phyloP scores from a whole-genome alignment of 1,140 invertebrate species.

The Teleopsis dalmanni region DNA sequence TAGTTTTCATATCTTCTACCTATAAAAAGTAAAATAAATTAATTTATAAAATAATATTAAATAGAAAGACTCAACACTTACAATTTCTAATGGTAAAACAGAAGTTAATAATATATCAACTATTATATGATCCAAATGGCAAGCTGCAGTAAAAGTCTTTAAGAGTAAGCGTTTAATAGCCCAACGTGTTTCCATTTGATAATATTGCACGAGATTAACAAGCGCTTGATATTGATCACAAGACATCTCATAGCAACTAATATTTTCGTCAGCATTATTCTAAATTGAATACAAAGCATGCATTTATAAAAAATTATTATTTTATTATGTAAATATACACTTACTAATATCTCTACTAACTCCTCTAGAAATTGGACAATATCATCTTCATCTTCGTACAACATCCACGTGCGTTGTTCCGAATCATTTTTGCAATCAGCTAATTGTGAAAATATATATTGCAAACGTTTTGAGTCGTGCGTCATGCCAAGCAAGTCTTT shows the following conservation, averaged over 20 bases:
- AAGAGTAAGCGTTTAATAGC: slow-evolving; percentile 71
- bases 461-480: slow-evolving; percentile 70
- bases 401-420: slow-evolving; percentile 86
- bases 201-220: slow-evolving; percentile 74
- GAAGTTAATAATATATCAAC: slow-evolving; percentile 76
- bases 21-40: slow-evolving; percentile 7
- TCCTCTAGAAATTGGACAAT: slow-evolving; percentile 78
- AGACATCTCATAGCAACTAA: slow-evolving; percentile 68
- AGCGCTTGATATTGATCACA: slow-evolving; percentile 69
- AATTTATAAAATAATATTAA: not conserved
- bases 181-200: slow-evolving; percentile 87
- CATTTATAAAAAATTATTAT: not conserved
- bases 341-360: slow-evolving; percentile 77
- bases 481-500: slow-evolving; percentile 47
- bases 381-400: slow-evolving; percentile 83
- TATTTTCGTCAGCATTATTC: slow-evolving; percentile 77
- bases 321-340: slow-evolving; percentile 14
- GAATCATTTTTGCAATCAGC: slow-evolving; percentile 85
- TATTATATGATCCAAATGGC: slow-evolving; percentile 69
- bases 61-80: slow-evolving; percentile 43
- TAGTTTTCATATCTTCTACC: slow-evolving; percentile 43
- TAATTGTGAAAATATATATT: slow-evolving; percentile 71
- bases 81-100: slow-evolving; percentile 79
- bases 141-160: slow-evolving; percentile 79
- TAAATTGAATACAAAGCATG: slow-evolving; percentile 41